Evolutionary conservation across 2,888 invertebrate genomes (phyloP), one percentile per base, ranked within the genome.

Genomic region (Cylloceria caligata): DNA sequence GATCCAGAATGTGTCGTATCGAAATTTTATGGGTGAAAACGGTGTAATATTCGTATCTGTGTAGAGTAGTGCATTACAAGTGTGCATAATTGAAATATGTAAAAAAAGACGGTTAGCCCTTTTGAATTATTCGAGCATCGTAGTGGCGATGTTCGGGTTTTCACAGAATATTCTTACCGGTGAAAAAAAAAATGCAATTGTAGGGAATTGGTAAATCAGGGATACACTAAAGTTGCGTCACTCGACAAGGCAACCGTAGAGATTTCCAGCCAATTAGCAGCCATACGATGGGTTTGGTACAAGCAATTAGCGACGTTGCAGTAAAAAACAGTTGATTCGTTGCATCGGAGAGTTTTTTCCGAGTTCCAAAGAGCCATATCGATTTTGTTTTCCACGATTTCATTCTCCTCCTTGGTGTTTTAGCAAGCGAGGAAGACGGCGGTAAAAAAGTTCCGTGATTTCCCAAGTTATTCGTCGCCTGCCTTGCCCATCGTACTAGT

Each of bases 391-490:
- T 76, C 52, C 60, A 57, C 67, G 71, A 36, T 36, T 60, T 60
- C 76, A 49, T 65, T 68, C 72, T 71, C 39, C 75, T 65, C 72
- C 9, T 27, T 55, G 34, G 47, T 36, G 57, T 57, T 55, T 7
- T 36, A 30, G 36, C 45, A 55, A 49, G 71, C 30, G 49, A 74
- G 71, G 11, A 55, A 16, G 27, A 13, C 57, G 16, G 9, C 3
- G 19, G 36, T 36, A 30, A 60, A 57, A 74, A 78, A 74, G 78
- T 82, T 82, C 45, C 74, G 64, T 71, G 81, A 71, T 78, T 76
- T 74, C 30, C 81, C 78, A 74, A 78, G 81, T 82, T 82, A 82
- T 78, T 82, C 81, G 74, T 74, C 64, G 81, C 57, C 71, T 65
- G 78, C 65, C 74, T 57, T 78, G 68, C 42, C 78, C 78, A 81